Conservation (phyloP, 2,113 vertebrate species). For the Pterocles gutturalis region DNA sequence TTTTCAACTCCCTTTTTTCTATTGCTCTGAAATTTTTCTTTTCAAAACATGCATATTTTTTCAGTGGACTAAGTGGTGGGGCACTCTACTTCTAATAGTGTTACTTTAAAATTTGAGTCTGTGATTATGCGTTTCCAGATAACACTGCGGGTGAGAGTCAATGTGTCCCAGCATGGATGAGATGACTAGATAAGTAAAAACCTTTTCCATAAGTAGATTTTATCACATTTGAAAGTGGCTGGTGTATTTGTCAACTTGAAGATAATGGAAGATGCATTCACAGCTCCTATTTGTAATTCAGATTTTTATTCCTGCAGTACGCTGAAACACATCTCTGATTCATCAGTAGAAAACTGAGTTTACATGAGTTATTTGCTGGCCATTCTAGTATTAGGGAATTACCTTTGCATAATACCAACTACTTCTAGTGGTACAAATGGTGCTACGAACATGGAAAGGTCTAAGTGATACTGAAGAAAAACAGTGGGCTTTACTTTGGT, state of each 20-base stretch:
- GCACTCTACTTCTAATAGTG: background rate
- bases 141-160: background rate
- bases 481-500: background rate
- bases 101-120: background rate
- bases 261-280: background rate
- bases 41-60: background rate
- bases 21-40: background rate
- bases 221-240: background rate
- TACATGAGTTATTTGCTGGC: background rate
- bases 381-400: background rate
- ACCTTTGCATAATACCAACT: background rate
- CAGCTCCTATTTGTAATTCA: background rate
- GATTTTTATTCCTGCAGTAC: background rate
- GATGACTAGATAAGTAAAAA: background rate
- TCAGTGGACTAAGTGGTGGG: too few species aligned
- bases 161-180: background rate
- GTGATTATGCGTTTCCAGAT: background rate
- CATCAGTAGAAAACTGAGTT: background rate
- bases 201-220: background rate
- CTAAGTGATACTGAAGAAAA: background rate
- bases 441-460: background rate
- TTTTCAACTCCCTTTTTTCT: background rate
- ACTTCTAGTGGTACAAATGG: background rate
- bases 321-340: background rate
- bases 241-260: background rate